phyloP scores from a whole-genome alignment of 23 tunicate species.

The Ascidia mentula region DNA sequence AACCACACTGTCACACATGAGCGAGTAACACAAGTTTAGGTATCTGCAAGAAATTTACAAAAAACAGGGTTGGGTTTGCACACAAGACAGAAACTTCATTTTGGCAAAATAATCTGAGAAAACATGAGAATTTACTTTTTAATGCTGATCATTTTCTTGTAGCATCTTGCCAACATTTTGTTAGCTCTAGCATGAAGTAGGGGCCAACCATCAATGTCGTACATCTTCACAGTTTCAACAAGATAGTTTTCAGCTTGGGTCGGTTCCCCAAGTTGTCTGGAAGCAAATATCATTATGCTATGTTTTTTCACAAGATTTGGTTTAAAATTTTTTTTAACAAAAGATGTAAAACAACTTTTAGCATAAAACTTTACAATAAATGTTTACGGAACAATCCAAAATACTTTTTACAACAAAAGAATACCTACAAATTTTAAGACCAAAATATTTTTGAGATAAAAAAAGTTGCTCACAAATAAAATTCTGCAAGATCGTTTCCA shows the following conservation, averaged over 20 bases:
- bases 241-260: conserved; percentile 66
- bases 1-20: conserved; percentile 65
- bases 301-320: not conserved
- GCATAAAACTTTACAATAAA: too few relatives aligned
- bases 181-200: conserved; percentile 40
- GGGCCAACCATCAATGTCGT: conserved; percentile 66
- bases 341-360: too few relatives aligned
- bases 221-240: conserved; percentile 60
- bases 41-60: conserved; percentile 28
- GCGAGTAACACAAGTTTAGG: conserved; percentile 59
- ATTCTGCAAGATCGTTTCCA: conserved; percentile 77
- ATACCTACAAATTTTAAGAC: conserved; percentile 10
- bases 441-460: not conserved
- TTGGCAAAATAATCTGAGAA: too few relatives aligned
- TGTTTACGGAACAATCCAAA: not conserved
- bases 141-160: conserved; percentile 62
- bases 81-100: not conserved
- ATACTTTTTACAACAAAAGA: not conserved
- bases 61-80: not conserved
- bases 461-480: conserved; percentile 72
- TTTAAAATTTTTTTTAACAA: not conserved
- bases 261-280: conserved; percentile 53
- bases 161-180: conserved; percentile 63
- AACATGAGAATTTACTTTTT: conserved; percentile 48
- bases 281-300: not conserved